These are phyloP conservation scores for Macrosteles quadrilineatus DNA, from an alignment of 1,140 invertebrate genomes.

Conservation along the genomic window DNA sequence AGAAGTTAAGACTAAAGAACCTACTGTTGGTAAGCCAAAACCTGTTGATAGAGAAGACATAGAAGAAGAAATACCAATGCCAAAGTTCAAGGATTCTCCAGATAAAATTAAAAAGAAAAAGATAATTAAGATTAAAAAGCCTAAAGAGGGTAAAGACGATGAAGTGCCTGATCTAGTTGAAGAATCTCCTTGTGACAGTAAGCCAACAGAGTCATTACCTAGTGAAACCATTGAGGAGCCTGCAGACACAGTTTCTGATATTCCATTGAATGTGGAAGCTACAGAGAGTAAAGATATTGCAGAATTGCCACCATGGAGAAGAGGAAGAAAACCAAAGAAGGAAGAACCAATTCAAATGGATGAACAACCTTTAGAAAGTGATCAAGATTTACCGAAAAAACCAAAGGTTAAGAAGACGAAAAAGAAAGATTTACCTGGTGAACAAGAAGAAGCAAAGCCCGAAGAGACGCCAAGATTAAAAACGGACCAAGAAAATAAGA, in stretches of 20 bases:
- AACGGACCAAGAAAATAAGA: conserved; percentile 32
- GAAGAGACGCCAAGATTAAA: conserved; percentile 39
- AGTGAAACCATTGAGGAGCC: neutral
- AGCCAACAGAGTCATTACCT: neutral
- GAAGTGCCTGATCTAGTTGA: neutral
- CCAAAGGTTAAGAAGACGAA: conserved; percentile 1
- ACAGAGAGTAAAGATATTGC: neutral
- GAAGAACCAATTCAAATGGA: conserved; percentile 31
- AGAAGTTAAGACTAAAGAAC: conserved; percentile 30
- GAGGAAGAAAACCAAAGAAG: conserved; percentile 29
- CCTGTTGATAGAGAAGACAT: conserved; percentile 36
- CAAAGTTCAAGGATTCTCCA: conserved; percentile 22
- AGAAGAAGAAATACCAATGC: conserved; percentile 34
- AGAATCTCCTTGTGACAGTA: neutral
- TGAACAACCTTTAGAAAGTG: conserved; percentile 28
- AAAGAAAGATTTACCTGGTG: neutral
- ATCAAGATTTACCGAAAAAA: neutral
- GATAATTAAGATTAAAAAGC: conserved; percentile 25
- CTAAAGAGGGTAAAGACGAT: conserved; percentile 33
- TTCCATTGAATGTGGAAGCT: neutral
- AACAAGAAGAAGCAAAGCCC: conserved; percentile 32
- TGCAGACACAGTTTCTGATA: neutral
- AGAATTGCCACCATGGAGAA: neutral
- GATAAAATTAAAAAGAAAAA: conserved; percentile 32
- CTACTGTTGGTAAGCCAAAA: conserved; percentile 35